Conservation (phyloP, 2,888 invertebrate genomes). For the Rosalia funebris region DNA sequence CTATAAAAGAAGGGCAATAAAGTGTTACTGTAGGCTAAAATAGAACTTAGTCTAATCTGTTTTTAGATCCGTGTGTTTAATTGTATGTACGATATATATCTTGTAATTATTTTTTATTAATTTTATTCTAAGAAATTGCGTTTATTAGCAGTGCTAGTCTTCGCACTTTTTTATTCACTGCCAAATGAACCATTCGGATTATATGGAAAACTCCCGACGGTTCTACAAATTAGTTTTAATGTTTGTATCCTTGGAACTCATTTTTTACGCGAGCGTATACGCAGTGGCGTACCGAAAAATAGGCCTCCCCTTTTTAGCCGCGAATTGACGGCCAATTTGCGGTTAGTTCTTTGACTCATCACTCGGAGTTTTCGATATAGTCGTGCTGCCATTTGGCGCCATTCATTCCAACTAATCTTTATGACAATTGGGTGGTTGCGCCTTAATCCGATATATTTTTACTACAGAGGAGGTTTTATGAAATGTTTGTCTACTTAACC, state of each 20-base stretch:
- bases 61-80: conserved; percentile 57
- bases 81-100: conserved; percentile 51
- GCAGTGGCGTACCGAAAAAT: no score
- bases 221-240: conserved; percentile 24
- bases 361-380: conserved; percentile 49
- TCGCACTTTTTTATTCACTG: conserved; percentile 50
- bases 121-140: conserved; percentile 48
- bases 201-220: conserved; percentile 39
- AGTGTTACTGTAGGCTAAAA: conserved; percentile 55
- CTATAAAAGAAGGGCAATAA: conserved; percentile 58
- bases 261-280: no score
- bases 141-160: conserved; percentile 49
- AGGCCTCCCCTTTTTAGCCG: no score
- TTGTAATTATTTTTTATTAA: conserved; percentile 50
- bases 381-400: conserved; percentile 50
- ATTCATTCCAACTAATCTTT: conserved; percentile 58
- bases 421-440: conserved; percentile 45
- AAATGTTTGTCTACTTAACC: conserved; percentile 56
- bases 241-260: background rate
- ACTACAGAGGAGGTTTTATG: conserved; percentile 55
- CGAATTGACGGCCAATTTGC: no score
- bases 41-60: conserved; percentile 56
- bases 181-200: conserved; percentile 48
- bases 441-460: conserved; percentile 58
- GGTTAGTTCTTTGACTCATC: no score